Percentiles rank a stretch among this genome's conserved stretches.
Evolutionary conservation across 2,888 invertebrate species (phyloP).

Genomic region (Trimorus sp.): DNA sequence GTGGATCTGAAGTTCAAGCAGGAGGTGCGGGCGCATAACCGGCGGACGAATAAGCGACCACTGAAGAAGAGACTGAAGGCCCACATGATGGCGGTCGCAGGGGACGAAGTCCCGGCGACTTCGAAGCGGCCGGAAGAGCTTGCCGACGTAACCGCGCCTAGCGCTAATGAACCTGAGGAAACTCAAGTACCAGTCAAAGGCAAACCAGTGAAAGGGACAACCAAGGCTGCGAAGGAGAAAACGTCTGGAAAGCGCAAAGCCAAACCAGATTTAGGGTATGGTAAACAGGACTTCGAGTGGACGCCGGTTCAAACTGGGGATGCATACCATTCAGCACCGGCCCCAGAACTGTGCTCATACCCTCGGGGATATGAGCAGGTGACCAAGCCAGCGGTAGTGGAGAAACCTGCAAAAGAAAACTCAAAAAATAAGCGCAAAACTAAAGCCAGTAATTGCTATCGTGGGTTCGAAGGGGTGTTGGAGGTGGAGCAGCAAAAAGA

Average conservation of each 20-base stretch:
- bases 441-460: slow-evolving; percentile 3
- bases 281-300: slow-evolving; percentile 77
- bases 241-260: background rate
- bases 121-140: background rate
- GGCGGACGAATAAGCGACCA: slow-evolving; percentile 75
- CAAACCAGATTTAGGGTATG: slow-evolving; percentile 71
- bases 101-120: slow-evolving; percentile 64
- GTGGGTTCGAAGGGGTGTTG: slow-evolving; percentile 1
- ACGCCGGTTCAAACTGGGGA: slow-evolving; percentile 73
- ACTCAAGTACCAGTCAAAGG: background rate
- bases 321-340: slow-evolving; percentile 7
- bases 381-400: background rate
- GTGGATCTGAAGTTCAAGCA: slow-evolving; percentile 67
- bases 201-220: slow-evolving; percentile 3
- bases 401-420: background rate
- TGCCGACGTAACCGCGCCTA: background rate
- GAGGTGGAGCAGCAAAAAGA: background rate
- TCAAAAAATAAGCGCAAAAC: slow-evolving; percentile 16
- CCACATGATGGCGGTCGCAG: slow-evolving; percentile 69
- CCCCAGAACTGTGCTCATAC: background rate
- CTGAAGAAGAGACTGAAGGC: slow-evolving; percentile 77
- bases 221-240: slow-evolving; percentile 12
- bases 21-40: slow-evolving; percentile 69
- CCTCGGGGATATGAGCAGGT: background rate
- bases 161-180: background rate